These are phyloP conservation scores for Chaetops frenatus DNA, from an alignment of 2,113 vertebrate genomes.

Conservation along the genomic window DNA sequence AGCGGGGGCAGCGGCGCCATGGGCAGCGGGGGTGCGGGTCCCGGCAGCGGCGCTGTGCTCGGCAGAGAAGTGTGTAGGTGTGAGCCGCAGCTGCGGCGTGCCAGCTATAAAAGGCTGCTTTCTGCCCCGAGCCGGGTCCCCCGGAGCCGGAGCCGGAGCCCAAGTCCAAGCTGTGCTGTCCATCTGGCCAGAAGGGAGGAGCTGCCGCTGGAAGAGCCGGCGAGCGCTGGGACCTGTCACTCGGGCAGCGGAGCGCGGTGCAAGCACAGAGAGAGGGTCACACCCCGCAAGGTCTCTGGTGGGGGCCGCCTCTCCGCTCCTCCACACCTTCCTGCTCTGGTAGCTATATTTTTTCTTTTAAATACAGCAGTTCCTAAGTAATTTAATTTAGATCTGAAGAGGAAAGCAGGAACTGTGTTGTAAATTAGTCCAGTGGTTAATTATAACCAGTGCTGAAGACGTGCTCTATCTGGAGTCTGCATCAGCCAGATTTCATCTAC, in stretches of 20 bases:
- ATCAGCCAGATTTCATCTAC: not conserved
- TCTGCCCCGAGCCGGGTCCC: not conserved
- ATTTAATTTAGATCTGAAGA: not conserved
- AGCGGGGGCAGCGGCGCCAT: not conserved
- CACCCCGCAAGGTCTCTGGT: not conserved
- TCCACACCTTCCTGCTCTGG: not conserved
- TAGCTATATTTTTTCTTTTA: not conserved
- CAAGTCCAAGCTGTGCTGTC: not conserved
- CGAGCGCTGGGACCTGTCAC: not conserved
- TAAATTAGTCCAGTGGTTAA: not conserved
- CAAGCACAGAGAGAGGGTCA: not conserved
- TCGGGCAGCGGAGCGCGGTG: not conserved
- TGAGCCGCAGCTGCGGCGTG: not conserved
- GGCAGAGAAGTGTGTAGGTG: not conserved
- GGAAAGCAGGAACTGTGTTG: not conserved
- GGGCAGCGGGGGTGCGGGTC: not conserved
- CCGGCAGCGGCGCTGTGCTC: not conserved
- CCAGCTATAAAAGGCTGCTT: not conserved
- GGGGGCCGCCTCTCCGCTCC: not conserved
- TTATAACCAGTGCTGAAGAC: not conserved
- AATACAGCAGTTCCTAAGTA: not conserved
- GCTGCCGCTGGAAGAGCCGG: not conserved
- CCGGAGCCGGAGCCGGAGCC: not conserved
- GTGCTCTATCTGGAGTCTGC: not conserved
- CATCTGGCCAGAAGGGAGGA: slow-evolving; percentile 33